Evolutionary conservation across 2,797 vertebrate species (phyloP).

Genomic region (Sebastes itinus): DNA sequence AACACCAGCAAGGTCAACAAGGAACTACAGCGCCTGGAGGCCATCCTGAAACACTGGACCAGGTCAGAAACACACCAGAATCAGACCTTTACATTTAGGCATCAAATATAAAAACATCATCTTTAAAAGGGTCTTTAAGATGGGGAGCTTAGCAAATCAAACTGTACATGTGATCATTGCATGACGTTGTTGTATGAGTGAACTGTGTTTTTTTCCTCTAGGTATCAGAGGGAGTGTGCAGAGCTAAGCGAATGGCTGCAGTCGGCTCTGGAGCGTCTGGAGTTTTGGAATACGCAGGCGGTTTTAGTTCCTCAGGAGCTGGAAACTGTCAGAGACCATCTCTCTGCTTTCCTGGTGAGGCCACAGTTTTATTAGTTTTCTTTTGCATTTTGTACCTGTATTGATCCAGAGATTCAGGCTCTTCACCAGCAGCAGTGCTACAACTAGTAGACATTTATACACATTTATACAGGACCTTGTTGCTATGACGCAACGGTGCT

Average conservation of each 20-base stretch:
- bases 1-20: slow-evolving; percentile 89
- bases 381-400: neutral
- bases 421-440: neutral
- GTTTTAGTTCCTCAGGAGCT: slow-evolving; percentile 94
- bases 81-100: neutral
- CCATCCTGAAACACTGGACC: slow-evolving; percentile 95
- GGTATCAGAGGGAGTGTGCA: slow-evolving; percentile 91
- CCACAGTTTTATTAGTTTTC: neutral
- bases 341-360: slow-evolving; percentile 93
- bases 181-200: neutral
- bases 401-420: neutral
- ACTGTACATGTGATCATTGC: neutral
- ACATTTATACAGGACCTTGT: neutral
- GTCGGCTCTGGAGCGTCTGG: slow-evolving; percentile 89
- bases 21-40: slow-evolving; percentile 92
- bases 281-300: slow-evolving; percentile 96
- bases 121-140: neutral
- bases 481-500: neutral
- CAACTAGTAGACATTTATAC: neutral
- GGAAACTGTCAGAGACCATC: slow-evolving; percentile 92
- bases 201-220: slow-evolving; percentile 49
- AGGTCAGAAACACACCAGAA: slow-evolving; percentile 80
- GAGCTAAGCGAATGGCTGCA: slow-evolving; percentile 91
- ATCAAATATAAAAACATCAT: neutral
- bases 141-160: neutral